Base-by-base conservation (phyloP, 2,797 vertebrate species). In the Myoxocephalus aenaeus region DNA sequence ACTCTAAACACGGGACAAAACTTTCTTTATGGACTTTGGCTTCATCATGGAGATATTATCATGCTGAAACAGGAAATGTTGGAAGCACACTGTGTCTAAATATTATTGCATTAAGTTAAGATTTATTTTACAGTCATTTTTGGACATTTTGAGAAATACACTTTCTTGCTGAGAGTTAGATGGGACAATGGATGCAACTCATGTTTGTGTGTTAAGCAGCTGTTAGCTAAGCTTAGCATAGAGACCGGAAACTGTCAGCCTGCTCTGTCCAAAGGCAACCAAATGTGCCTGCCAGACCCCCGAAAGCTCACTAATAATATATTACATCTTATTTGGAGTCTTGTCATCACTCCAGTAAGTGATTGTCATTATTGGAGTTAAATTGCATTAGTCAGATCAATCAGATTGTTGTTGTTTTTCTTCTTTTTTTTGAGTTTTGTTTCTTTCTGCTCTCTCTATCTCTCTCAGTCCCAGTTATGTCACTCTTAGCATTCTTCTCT, bases 361-460 rank as follows among this genome's bases (percentile, higher is more conserved):
- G n/a, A 27, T 2, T 27, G 25, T 27, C 14, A 54, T 36, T 54
- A 62, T 22, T 17, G 9, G 17, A 63, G 15, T 63, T 15, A 75
- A 76, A 66, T 44, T 67, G 40, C 15, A 71, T 79, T 56, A 75
- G 59, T 44, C 22, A 63, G 29, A 34, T 48, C 34, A 61, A 17
- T 46, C 15, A 70, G 34, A 65, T 64, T 58, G 70, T 61, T 65
- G 22, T 65, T 73, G 17, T 62, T 4, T 51, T 48, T 51, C 20
- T 50, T 27, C 25, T 27, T 27, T 2, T 27, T 27, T 27, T 27
- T 27, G 25, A 27, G 25, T 27, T 27, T 27, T 27, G 25, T 27
- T 27, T 27, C 25, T 27, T 27, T 27, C 25, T 27, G 25, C 25
- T 27, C 25, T 27, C 25, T 27, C 25, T n/a, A n/a, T n/a, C 25